Conservation (phyloP, 2,888 invertebrate species). For the Oligia latruncula region DNA sequence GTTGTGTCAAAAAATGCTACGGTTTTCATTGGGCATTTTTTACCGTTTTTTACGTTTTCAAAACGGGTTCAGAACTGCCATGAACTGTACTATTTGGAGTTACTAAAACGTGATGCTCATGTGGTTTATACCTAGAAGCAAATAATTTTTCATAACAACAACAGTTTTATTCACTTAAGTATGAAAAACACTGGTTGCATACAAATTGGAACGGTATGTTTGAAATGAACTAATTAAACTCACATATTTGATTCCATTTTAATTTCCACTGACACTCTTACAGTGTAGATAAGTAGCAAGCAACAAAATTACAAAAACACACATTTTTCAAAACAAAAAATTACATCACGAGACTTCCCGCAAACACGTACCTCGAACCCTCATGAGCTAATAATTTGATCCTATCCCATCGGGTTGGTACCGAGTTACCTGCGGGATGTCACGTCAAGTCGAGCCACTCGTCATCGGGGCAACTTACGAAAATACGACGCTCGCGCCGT, state of each 20-base stretch:
- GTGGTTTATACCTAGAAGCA: neutral
- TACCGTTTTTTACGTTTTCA: neutral
- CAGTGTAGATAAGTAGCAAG: neutral
- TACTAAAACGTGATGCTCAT: too few species aligned
- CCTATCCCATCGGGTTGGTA: constrained; percentile 33
- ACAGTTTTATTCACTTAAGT: neutral
- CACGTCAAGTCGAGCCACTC: constrained; percentile 74
- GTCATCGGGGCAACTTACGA: constrained; percentile 80
- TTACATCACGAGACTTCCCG: neutral
- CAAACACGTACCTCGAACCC: constrained; percentile 28
- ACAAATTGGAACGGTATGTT: neutral
- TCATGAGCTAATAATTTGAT: constrained; percentile 61
- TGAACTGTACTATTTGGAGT: neutral
- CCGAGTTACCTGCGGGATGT: constrained; percentile 68
- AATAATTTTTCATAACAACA: neutral
- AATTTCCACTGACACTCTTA: too few species aligned
- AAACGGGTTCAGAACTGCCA: neutral
- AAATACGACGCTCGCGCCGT: constrained; percentile 75
- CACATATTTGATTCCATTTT: neutral
- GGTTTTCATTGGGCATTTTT: neutral
- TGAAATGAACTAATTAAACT: neutral
- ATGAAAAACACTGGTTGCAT: neutral
- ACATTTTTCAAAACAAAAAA: neutral
- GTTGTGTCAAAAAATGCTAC: neutral
- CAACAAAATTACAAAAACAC: neutral